Conservation (phyloP, 2,797 vertebrate species). For the Champsocephalus esox region DNA sequence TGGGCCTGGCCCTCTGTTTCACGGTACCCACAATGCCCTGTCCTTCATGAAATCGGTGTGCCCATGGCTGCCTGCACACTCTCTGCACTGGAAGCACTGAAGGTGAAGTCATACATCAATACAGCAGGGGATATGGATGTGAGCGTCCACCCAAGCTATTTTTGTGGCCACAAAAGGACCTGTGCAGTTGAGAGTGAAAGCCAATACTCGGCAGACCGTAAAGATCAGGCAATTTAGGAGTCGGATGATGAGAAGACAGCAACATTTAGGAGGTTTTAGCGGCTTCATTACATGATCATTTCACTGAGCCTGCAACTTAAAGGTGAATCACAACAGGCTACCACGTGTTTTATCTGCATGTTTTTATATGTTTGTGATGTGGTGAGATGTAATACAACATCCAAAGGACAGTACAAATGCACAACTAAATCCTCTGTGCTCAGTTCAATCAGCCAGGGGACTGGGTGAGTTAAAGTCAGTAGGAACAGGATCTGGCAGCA, state of each 20-base stretch:
- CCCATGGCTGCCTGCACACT: constrained; percentile 54
- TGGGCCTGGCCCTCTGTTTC: constrained; percentile 48
- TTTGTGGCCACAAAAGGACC: constrained; percentile 35
- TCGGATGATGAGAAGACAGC: constrained; percentile 21
- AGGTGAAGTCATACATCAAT: constrained; percentile 69
- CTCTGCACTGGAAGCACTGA: constrained; percentile 50
- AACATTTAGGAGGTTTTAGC: not conserved
- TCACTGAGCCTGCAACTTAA: constrained; percentile 1
- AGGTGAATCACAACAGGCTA: not conserved
- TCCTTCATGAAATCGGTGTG: constrained; percentile 67
- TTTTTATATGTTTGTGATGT: not conserved
- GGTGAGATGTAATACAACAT: not conserved
- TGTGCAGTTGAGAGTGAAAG: constrained; percentile 18
- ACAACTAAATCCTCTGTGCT: constrained; percentile 23
- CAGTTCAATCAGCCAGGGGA: constrained; percentile 20
- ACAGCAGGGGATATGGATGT: constrained; percentile 41
- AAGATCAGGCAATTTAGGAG: constrained; percentile 28
- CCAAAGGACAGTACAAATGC: constrained; percentile 5
- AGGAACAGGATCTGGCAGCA: constrained; percentile 47
- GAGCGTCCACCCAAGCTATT: constrained; percentile 28
- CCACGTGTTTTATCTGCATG: not conserved
- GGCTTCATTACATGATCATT: constrained; percentile 8
- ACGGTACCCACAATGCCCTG: constrained; percentile 46
- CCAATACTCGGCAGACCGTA: constrained; percentile 21
- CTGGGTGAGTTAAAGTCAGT: constrained; percentile 40